phyloP scores from a whole-genome alignment of 2,797 vertebrate genomes.

The Pitangus sulphuratus region DNA sequence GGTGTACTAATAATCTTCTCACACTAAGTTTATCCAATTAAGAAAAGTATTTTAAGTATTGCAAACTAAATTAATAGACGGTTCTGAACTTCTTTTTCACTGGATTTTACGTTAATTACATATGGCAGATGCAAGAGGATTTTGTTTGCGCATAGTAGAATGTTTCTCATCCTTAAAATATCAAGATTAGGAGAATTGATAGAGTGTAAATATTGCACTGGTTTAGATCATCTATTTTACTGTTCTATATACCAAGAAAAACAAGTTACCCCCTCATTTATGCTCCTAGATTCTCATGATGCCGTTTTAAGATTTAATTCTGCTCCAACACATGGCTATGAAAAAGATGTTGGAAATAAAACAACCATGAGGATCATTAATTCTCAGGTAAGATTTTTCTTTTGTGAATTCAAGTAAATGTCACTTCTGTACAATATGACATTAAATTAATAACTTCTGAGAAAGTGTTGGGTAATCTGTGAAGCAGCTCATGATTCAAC shows the following conservation, averaged over 20 bases:
- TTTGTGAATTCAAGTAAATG: not conserved
- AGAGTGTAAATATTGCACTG: not conserved
- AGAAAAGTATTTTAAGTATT: not conserved
- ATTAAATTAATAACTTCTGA: not conserved
- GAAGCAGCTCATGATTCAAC: not conserved
- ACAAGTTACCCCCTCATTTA: conserved; percentile 31
- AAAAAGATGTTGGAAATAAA: conserved; percentile 95
- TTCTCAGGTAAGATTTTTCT: conserved; percentile 87
- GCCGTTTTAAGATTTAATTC: conserved; percentile 96
- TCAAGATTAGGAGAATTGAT: not conserved
- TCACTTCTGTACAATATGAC: not conserved
- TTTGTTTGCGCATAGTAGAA: not conserved
- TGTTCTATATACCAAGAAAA: not conserved
- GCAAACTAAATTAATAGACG: not conserved
- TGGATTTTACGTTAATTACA: not conserved
- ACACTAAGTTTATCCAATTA: conserved; percentile 14
- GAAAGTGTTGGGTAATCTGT: not conserved
- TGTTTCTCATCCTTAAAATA: not conserved
- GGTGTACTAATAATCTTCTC: not conserved
- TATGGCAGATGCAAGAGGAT: not conserved
- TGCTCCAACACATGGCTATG: conserved; percentile 91
- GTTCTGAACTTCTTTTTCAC: not conserved
- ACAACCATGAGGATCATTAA: conserved; percentile 97
- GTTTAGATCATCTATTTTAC: not conserved
- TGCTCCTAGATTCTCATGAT: conserved; percentile 90